Conservation (phyloP, 2,888 invertebrate species). For the Graphium colonna region DNA sequence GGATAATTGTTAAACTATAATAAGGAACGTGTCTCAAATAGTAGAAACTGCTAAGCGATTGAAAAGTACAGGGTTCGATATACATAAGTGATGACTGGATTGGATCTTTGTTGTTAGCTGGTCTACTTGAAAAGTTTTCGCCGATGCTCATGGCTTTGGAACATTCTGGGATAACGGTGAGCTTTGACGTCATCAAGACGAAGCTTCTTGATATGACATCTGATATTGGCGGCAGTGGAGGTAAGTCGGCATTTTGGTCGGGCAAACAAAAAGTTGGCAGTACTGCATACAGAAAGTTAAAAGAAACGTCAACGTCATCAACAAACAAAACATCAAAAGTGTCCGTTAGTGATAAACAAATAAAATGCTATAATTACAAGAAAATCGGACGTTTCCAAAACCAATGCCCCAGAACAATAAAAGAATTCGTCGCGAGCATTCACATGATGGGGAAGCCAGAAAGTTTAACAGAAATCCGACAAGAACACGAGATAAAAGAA, state of each 20-base stretch:
- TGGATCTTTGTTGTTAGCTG: conserved; percentile 20
- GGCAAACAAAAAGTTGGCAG: too few species aligned
- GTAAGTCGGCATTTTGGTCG: too few species aligned
- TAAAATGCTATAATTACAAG: too few species aligned
- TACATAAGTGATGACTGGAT: conserved; percentile 18
- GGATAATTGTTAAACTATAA: conserved; percentile 17
- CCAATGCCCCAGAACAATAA: too few species aligned
- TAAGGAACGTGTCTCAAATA: conserved; percentile 17
- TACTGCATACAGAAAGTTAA: background rate
- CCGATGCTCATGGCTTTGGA: too few species aligned
- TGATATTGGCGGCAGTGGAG: too few species aligned
- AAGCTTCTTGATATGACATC: too few species aligned
- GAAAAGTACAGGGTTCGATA: conserved; percentile 13
- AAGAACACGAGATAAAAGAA: too few species aligned
- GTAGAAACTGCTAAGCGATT: conserved; percentile 20
- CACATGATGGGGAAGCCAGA: conserved; percentile 12
- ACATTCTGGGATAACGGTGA: too few species aligned
- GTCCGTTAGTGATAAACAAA: too few species aligned
- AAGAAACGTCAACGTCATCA: background rate
- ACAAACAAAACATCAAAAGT: background rate
- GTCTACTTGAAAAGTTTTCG: conserved; percentile 9
- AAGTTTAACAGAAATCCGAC: conserved; percentile 9
- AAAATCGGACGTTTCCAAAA: too few species aligned
- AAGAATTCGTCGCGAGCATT: conserved; percentile 19
- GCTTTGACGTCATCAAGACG: too few species aligned